phyloP scores from a whole-genome alignment of 2,113 vertebrate genomes.

The Pseudorasbora parva region DNA sequence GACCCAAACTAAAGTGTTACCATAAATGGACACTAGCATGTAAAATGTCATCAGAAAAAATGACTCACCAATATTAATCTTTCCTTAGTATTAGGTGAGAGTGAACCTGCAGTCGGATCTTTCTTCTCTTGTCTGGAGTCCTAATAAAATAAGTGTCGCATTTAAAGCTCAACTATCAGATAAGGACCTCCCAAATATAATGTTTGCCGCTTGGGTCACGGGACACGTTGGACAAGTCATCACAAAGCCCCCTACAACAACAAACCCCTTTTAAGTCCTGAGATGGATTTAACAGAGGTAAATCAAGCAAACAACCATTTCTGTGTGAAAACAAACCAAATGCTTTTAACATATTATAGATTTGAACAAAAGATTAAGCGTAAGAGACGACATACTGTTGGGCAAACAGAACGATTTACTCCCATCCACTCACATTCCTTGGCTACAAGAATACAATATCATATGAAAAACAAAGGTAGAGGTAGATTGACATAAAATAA shows the following conservation, averaged over 20 bases:
- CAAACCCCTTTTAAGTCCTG: background rate
- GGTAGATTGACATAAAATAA: conserved; percentile 7
- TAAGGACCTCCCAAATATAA: conserved; percentile 27
- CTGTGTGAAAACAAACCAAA: background rate
- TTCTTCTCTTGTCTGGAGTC: conserved; percentile 32
- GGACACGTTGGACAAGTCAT: background rate
- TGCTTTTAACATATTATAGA: conserved; percentile 16
- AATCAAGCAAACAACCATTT: background rate
- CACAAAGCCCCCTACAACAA: conserved; percentile 25
- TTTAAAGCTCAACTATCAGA: conserved; percentile 25
- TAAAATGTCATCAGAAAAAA: conserved; percentile 43
- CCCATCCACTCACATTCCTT: background rate
- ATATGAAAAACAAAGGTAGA: background rate
- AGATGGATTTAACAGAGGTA: conserved; percentile 3
- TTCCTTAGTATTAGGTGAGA: conserved; percentile 34
- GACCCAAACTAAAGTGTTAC: no score
- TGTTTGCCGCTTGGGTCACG: background rate
- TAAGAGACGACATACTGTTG: background rate
- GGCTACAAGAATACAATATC: background rate
- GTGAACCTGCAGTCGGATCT: background rate
- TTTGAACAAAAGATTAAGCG: background rate
- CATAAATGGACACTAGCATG: background rate
- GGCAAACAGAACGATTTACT: background rate
- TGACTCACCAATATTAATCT: conserved; percentile 56
- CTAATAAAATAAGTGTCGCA: conserved; percentile 45